Percentiles rank a stretch among this genome's conserved stretches.
Evolutionary conservation across 2,888 invertebrate species (phyloP).

Genomic region (Homarus gammarus): DNA sequence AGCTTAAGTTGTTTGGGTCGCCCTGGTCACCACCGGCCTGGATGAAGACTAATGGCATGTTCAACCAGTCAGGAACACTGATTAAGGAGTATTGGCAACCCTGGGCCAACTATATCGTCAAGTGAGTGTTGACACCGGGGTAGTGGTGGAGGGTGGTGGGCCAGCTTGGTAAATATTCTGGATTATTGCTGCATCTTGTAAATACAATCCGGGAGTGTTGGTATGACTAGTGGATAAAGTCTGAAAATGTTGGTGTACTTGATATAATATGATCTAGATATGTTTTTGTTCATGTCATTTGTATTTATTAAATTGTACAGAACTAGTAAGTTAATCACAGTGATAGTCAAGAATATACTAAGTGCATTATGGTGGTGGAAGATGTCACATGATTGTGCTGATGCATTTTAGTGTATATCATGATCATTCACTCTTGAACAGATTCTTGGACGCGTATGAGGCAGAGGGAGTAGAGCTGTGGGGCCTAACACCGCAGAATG

Average conservation of each 20-base stretch:
- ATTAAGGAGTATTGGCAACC: slow-evolving; percentile 84
- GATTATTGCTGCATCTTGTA: too few relatives aligned
- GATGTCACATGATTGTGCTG: not conserved
- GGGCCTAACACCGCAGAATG: slow-evolving; percentile 93
- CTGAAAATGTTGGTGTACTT: too few relatives aligned
- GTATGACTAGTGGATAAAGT: too few relatives aligned
- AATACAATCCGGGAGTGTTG: too few relatives aligned
- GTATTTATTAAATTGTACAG: too few relatives aligned
- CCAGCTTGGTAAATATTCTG: too few relatives aligned
- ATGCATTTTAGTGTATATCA: not conserved
- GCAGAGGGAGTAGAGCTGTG: slow-evolving; percentile 81
- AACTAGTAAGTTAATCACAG: too few relatives aligned
- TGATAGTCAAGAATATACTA: too few relatives aligned
- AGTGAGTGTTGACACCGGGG: slow-evolving; percentile 21
- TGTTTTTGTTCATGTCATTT: too few relatives aligned
- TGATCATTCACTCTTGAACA: too few relatives aligned
- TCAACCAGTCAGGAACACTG: slow-evolving; percentile 80
- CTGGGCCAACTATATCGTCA: slow-evolving; percentile 89
- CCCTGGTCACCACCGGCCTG: slow-evolving; percentile 82
- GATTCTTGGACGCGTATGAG: slow-evolving; percentile 72
- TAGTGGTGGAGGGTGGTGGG: not conserved
- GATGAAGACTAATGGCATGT: slow-evolving; percentile 81
- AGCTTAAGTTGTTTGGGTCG: slow-evolving; percentile 80
- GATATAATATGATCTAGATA: too few relatives aligned
- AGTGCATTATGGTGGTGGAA: too few relatives aligned